Conservation (phyloP, 2,113 vertebrate species). For the Sorex fumeus region DNA sequence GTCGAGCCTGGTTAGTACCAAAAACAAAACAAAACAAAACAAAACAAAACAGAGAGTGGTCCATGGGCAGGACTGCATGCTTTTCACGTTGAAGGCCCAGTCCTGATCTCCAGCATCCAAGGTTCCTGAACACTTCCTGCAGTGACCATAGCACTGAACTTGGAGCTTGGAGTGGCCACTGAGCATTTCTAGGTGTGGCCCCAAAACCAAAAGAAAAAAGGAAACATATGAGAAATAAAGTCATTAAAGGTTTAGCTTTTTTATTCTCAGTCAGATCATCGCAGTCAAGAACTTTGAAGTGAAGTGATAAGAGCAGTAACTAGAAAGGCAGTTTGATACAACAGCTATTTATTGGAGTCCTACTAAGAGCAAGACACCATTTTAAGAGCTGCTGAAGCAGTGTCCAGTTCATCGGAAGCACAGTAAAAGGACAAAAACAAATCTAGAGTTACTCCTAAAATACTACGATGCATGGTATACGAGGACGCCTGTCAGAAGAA, state of each 20-base stretch:
- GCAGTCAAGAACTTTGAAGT: background rate
- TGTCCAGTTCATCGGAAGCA: background rate
- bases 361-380: background rate
- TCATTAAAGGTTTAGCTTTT: background rate
- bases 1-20: no score
- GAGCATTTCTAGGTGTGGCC: no score
- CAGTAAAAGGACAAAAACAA: background rate
- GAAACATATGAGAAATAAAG: conserved; percentile 2
- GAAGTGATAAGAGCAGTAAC: background rate
- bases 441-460: background rate
- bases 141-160: no score
- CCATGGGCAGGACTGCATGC: no score
- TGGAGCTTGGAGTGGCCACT: no score
- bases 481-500: background rate
- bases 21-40: no score
- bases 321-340: background rate
- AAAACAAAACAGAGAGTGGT: no score
- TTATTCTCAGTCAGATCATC: conserved; percentile 11
- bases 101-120: no score
- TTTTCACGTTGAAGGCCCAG: no score
- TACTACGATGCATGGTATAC: background rate
- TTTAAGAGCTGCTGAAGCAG: background rate
- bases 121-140: no score
- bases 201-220: no score
- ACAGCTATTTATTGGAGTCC: background rate